phyloP scores from a whole-genome alignment of 2,113 vertebrate species.

The Pelobates fuscus region DNA sequence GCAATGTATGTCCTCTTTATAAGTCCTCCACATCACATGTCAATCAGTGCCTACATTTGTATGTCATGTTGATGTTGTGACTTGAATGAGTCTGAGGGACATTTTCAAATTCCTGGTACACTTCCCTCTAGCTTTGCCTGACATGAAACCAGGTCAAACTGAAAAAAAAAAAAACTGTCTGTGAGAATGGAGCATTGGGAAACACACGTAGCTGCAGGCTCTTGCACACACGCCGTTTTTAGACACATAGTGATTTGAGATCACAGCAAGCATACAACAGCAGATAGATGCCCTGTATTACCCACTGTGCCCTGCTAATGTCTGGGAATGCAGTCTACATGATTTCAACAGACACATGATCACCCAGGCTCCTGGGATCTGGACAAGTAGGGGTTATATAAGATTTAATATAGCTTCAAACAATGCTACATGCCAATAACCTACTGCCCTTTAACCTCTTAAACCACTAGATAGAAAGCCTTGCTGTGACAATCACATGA shows the following conservation, averaged over 20 bases:
- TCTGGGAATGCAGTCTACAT: not conserved
- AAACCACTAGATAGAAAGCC: no score
- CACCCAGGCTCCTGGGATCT: not conserved
- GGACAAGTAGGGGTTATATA: no score
- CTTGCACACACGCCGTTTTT: conserved; percentile 10
- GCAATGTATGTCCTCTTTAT: not conserved
- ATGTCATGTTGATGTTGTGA: conserved; percentile 11
- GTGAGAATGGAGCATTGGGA: conserved; percentile 2
- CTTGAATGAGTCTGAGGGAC: no score
- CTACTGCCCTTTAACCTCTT: no score
- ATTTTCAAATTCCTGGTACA: not conserved
- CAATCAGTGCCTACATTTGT: conserved; percentile 18
- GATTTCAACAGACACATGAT: conserved; percentile 16
- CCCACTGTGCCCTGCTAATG: conserved; percentile 15
- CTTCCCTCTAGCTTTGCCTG: conserved; percentile 23
- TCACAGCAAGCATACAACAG: not conserved
- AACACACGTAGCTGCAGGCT: conserved; percentile 17
- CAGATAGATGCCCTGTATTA: conserved; percentile 5
- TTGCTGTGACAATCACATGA: no score
- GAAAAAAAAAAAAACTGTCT: conserved; percentile 10
- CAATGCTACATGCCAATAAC: no score
- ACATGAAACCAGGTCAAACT: conserved; percentile 35
- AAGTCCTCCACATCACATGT: conserved; percentile 17
- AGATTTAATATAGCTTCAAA: no score
- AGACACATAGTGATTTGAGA: conserved; percentile 9